These are phyloP conservation scores for Amphiura filiformis DNA, from an alignment of 35 echinoderm and acorn worm species.

Conservation along the genomic window DNA sequence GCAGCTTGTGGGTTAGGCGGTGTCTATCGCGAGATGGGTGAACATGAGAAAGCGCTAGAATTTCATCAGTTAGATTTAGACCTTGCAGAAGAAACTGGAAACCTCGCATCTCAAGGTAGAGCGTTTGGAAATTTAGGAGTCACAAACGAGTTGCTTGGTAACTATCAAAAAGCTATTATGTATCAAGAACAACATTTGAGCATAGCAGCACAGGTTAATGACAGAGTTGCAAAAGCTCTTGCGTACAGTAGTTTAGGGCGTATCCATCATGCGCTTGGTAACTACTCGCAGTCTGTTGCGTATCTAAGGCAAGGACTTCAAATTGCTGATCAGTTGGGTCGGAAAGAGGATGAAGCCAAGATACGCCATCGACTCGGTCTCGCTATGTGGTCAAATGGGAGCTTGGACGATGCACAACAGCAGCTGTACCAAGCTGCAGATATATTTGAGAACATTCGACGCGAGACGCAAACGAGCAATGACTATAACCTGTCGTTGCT, in stretches of 20 bases:
- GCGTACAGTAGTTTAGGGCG: conserved; percentile 91
- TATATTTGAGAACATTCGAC: conserved; percentile 84
- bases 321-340: conserved; percentile 88
- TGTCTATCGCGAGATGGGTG: conserved; percentile 92
- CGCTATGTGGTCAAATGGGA: conserved; percentile 81
- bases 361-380: conserved; percentile 92
- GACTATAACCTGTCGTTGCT: conserved; percentile 86
- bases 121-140: conserved; percentile 96
- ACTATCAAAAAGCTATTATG: conserved; percentile 95
- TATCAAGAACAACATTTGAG: conserved; percentile 99
- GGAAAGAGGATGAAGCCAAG: conserved; percentile 96
- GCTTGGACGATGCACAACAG: conserved; percentile 87
- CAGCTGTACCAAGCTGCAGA: conserved; percentile 97
- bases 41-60: conserved; percentile 86
- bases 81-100: conserved; percentile 82
- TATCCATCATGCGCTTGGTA: conserved; percentile 86
- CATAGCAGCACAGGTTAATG: conserved; percentile 94
- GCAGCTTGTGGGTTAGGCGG: conserved; percentile 93
- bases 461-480: conserved; percentile 65
- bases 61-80: conserved; percentile 89
- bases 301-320: conserved; percentile 95
- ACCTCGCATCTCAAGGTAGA: conserved; percentile 86
- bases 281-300: conserved; percentile 84
- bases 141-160: conserved; percentile 93
- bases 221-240: conserved; percentile 81